Base-by-base conservation (phyloP, 1,140 invertebrate genomes). In the Paramacrobiotus metropolitanus region DNA sequence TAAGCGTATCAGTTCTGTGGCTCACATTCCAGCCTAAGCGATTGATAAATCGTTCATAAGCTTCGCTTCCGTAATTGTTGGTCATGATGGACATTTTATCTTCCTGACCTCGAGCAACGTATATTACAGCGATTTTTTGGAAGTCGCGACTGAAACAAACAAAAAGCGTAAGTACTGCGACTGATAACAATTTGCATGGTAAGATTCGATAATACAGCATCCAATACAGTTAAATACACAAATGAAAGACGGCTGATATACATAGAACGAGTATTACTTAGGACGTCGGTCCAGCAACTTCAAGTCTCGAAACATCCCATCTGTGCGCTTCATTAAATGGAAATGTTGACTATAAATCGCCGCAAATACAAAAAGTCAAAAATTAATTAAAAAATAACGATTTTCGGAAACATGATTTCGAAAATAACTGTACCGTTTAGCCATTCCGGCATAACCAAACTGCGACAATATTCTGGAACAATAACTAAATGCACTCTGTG, bases 121-220 rank as follows among this genome's bases (percentile, higher is more conserved):
- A 99, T 66, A 99, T 93, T 1, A 99, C 90, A 9, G 94, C 95
- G 68, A 99, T 86, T 76, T 99, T 99, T 73, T 99, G 94, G 0
- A 92, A 95, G 71, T 99, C 94, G 29, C 94, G 80, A 66, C 83
- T 84, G 70, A 29, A n/a, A n/a, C n/a, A n/a, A n/a, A n/a, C n/a
- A n/a, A n/a, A n/a, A n/a, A n/a, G n/a, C n/a, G n/a, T n/a, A n/a
- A n/a, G n/a, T n/a, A n/a, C n/a, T n/a, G n/a, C n/a, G n/a, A n/a
- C n/a, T n/a, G n/a, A n/a, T n/a, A n/a, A n/a, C n/a, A n/a, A n/a
- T n/a, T n/a, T n/a, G n/a, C n/a, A n/a, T n/a, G n/a, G n/a, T n/a
- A n/a, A n/a, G n/a, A n/a, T n/a, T n/a, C n/a, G n/a, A n/a, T n/a
- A n/a, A n/a, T n/a, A n/a, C n/a, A n/a, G n/a, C n/a, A n/a, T n/a